These are phyloP conservation scores for Falcunculus frontatus DNA, from an alignment of 2,113 vertebrate genomes.

Conservation along the genomic window DNA sequence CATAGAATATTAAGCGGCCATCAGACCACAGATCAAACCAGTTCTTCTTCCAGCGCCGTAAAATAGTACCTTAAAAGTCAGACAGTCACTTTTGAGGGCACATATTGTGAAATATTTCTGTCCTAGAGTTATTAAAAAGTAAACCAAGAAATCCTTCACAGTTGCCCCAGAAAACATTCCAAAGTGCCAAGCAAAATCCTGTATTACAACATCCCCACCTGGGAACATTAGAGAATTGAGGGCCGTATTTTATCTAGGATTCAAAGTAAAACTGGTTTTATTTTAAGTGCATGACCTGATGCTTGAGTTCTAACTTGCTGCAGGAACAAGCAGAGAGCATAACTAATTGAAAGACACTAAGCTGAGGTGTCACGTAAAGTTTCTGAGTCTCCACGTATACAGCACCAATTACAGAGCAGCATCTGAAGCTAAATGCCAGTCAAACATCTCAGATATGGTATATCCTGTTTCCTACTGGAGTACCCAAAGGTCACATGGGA, in stretches of 20 bases:
- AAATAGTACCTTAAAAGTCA: slow-evolving; percentile 83
- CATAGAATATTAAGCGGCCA: slow-evolving; percentile 89
- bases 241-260: neutral
- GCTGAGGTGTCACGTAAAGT: neutral
- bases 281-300: neutral
- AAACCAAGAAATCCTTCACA: neutral
- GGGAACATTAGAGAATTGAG: neutral
- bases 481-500: neutral
- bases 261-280: neutral
- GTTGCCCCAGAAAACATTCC: neutral
- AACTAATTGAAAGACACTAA: neutral
- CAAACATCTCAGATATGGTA: neutral
- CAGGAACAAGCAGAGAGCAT: neutral
- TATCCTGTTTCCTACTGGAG: neutral
- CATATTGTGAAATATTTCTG: neutral
- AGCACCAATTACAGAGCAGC: neutral
- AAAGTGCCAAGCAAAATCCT: neutral
- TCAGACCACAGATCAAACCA: slow-evolving; percentile 96
- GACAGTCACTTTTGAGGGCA: neutral
- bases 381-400: neutral
- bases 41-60: slow-evolving; percentile 95
- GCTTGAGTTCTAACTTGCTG: neutral
- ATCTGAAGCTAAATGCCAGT: neutral
- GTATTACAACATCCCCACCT: neutral
- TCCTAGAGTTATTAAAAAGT: neutral